Base-by-base conservation (phyloP, 2,113 vertebrate species). In the Melanostigma gelatinosum region DNA sequence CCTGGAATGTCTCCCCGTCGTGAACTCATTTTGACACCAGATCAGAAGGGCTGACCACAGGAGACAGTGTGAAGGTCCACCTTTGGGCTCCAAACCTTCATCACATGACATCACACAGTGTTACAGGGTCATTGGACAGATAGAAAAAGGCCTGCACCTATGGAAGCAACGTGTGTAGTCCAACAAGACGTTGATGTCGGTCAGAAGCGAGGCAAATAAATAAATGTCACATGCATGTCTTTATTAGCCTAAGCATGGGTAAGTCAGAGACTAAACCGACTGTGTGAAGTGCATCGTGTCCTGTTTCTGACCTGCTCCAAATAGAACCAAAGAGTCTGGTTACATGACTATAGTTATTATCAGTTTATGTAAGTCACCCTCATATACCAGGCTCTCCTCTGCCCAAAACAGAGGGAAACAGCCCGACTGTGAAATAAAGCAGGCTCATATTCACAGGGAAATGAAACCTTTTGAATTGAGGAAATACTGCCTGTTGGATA, bases 1-100 rank as follows among this genome's bases (percentile, higher is more conserved):
- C 94, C 94, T 92, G 93, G 93, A 44, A 92, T 40, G 38, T 94
- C 93, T 78, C 67, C 87, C n/a, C 4, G 85, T 58, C 70, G 74
- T 38, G 92, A 90, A 40, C 87, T 75, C 94, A 95, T 95, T 74
- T 62, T 83, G 75, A 78, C 61, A 57, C 4, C 54, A 61, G 66
- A 54, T 75, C 57, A 75, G 34, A 55, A 11, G 8, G 16, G 44
- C 16, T 72, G 78, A 50, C n/a, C 15, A 20, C 38, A 63, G 46
- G 38, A 78, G 34, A 68, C 13, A 13, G 32, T 18, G 46, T 48
- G 34, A 18, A 40, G 11, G 65, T 75, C 61, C 63, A 22, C n/a
- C 69, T 22, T 22, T 52, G 29, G 22, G 52, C 24, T 70, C 64
- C 62, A 71, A 70, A 83, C 42, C 79, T 66, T 71, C 7, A 79